Conservation (phyloP, 2,797 vertebrate genomes). For the Oreochromis mossambicus region DNA sequence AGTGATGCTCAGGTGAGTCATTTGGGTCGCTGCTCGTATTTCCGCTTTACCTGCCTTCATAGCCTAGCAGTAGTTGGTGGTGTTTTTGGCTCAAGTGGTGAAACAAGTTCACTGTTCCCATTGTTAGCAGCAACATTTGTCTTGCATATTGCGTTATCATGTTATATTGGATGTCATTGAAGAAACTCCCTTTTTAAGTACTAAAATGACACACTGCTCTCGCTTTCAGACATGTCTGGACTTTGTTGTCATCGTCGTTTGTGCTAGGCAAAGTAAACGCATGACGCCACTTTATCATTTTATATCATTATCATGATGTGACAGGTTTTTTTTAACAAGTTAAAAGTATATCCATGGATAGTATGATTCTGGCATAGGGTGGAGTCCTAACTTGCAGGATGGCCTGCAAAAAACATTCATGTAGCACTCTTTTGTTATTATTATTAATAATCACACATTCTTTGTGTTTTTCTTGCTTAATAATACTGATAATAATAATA, state of each 20-base stretch:
- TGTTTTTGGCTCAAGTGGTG: not conserved
- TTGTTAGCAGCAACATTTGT: not conserved
- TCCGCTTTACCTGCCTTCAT: rapidly evolving
- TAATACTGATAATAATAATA: not conserved
- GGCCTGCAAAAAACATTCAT: not conserved
- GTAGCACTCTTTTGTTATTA: not conserved
- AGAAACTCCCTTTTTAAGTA: not conserved
- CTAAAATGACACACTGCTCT: not conserved
- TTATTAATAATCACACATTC: not conserved
- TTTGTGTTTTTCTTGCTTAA: not conserved
- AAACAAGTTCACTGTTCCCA: not conserved
- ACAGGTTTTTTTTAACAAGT: not conserved
- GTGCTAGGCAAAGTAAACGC: not conserved
- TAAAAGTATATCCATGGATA: not conserved
- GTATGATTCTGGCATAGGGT: not conserved
- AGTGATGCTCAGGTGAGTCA: not conserved
- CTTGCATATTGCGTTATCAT: not conserved
- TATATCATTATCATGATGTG: not conserved
- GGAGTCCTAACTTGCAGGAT: not conserved
- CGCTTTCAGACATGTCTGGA: not conserved
- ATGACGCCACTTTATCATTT: not conserved
- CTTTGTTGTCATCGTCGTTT: rapidly evolving
- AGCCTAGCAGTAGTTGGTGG: not conserved
- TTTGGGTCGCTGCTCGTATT: not conserved
- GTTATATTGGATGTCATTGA: not conserved